A percentile compares a stretch with the other conserved stretches of the same genome.
phyloP scores from a whole-genome alignment of 2,113 vertebrate genomes.

The Australoheros scitulus region DNA sequence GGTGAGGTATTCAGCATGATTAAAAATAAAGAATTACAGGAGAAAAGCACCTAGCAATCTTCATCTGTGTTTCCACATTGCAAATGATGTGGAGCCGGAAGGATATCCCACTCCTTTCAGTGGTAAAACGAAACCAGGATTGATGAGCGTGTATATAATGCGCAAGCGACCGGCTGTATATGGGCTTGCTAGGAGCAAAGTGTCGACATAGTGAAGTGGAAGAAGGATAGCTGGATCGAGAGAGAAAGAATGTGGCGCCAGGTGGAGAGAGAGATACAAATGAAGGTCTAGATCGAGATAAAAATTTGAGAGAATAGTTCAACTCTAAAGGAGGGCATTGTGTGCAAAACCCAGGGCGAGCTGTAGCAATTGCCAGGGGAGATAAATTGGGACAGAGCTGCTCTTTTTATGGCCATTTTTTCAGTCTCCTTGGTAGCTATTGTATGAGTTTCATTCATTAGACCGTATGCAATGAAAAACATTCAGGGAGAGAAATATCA shows the following conservation, averaged over 20 bases:
- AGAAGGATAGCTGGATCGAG: conserved; percentile 24
- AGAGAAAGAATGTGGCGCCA: conserved; percentile 29
- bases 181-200: conserved; percentile 41
- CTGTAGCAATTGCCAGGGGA: conserved; percentile 47
- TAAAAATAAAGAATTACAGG: conserved; percentile 10
- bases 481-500: conserved; percentile 69
- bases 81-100: conserved; percentile 74
- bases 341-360: conserved; percentile 37
- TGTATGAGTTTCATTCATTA: conserved; percentile 67
- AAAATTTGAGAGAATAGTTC: conserved; percentile 44
- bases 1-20: neutral
- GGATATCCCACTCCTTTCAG: conserved; percentile 60
- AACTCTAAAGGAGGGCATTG: conserved; percentile 9
- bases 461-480: conserved; percentile 53
- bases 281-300: conserved; percentile 29
- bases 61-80: conserved; percentile 59
- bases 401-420: conserved; percentile 63
- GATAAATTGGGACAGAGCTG: conserved; percentile 65
- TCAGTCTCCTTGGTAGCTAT: conserved; percentile 72
- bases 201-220: conserved; percentile 36
- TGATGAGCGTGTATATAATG: conserved; percentile 66
- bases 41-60: conserved; percentile 53
- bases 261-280: conserved; percentile 31
- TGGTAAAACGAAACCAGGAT: conserved; percentile 74
- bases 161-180: conserved; percentile 54